phyloP scores from a whole-genome alignment of 2,797 vertebrate genomes.

The Sebastes matsubarae region DNA sequence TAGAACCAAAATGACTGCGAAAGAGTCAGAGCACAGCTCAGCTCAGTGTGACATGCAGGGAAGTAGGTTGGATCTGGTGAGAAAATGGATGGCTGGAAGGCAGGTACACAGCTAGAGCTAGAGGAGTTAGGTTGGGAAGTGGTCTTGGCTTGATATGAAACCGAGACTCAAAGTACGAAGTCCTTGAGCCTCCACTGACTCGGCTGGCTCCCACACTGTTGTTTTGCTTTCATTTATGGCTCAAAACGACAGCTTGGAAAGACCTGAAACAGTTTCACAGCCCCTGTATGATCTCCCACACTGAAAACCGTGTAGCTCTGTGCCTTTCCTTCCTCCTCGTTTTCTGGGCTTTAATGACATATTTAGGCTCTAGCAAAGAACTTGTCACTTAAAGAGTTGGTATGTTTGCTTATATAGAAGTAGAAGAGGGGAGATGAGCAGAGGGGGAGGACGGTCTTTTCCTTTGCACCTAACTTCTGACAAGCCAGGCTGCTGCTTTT shows the following conservation, averaged over 20 bases:
- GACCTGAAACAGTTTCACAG: constrained; percentile 44
- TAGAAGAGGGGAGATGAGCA: not conserved
- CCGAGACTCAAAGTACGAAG: constrained; percentile 48
- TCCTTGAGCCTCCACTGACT: constrained; percentile 60
- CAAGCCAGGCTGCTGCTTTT: constrained; percentile 9
- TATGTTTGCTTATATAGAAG: constrained; percentile 2
- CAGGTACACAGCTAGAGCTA: constrained; percentile 43
- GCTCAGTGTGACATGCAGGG: constrained; percentile 31
- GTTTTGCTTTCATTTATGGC: constrained; percentile 55
- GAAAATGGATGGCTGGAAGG: constrained; percentile 68
- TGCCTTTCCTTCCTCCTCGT: not conserved
- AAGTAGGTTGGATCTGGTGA: constrained; percentile 55
- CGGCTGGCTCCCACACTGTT: constrained; percentile 47
- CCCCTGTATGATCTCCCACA: constrained; percentile 37
- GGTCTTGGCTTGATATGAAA: constrained; percentile 67
- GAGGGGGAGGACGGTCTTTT: not conserved
- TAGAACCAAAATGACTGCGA: constrained; percentile 1
- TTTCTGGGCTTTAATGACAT: constrained; percentile 33
- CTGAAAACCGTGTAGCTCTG: constrained; percentile 28
- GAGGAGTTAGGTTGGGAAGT: constrained; percentile 57
- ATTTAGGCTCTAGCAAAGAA: constrained; percentile 15
- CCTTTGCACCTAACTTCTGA: constrained; percentile 28
- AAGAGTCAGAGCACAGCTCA: constrained; percentile 26
- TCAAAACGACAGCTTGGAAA: constrained; percentile 59
- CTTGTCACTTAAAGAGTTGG: constrained; percentile 19